These are phyloP conservation scores for Diprion similis DNA, from an alignment of 1,140 invertebrate species.

Conservation along the genomic window DNA sequence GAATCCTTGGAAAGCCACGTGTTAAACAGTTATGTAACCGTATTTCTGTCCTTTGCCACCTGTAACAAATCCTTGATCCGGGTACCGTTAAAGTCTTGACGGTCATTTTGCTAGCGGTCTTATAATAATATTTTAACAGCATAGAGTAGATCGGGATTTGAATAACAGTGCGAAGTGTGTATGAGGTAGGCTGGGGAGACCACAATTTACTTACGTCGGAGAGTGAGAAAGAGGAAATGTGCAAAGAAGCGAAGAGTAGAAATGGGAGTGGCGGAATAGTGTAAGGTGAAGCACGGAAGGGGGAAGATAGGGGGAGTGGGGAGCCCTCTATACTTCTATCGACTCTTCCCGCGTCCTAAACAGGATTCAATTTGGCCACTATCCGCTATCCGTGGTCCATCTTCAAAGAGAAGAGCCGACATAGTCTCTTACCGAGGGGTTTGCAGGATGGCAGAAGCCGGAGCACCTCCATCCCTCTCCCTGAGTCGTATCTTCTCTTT, in stretches of 20 bases:
- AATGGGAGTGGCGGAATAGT: conserved; percentile 12
- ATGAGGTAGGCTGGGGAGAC: no score
- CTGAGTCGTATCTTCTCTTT: neutral
- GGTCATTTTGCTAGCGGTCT: no score
- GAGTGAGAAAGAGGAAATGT: no score
- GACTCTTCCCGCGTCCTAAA: conserved; percentile 53
- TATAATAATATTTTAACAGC: no score
- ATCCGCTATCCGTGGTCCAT: conserved; percentile 49
- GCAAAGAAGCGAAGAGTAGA: conserved; percentile 22
- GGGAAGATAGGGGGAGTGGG: conserved; percentile 41
- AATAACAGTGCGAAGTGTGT: no score
- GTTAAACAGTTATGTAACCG: no score
- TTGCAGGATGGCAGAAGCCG: conserved; percentile 15
- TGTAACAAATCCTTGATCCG: no score
- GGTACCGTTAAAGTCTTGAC: no score
- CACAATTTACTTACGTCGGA: no score
- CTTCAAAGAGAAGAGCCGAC: conserved; percentile 63
- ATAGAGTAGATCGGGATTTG: no score
- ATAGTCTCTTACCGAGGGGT: conserved; percentile 39
- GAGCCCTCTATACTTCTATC: conserved; percentile 33
- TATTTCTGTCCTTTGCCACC: no score
- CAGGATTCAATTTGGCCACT: conserved; percentile 62
- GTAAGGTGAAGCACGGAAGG: conserved; percentile 30
- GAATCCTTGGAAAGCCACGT: no score
- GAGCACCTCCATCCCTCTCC: neutral